A percentile compares a stretch with the other conserved stretches of the same genome.
These are phyloP conservation scores for Diploscapter pachys DNA, from an alignment of 1,140 invertebrate genomes.

Conservation along the genomic window DNA sequence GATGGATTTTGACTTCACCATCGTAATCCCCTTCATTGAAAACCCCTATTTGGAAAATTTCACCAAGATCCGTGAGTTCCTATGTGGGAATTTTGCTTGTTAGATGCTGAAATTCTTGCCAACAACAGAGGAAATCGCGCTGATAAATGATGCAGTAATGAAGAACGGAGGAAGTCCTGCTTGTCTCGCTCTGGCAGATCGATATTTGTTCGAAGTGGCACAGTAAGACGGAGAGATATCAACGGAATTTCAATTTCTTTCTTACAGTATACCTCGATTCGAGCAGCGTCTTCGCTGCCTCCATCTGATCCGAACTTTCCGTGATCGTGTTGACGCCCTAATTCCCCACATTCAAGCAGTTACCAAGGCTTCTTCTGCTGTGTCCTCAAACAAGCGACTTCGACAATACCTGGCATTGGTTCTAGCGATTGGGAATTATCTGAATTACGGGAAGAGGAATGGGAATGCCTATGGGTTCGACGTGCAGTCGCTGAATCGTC, in stretches of 20 bases:
- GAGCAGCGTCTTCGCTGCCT: conserved; percentile 85
- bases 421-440: conserved; percentile 83
- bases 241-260: conserved; percentile 20
- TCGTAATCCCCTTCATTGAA: no score
- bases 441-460: conserved; percentile 79
- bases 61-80: no score
- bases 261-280: conserved; percentile 83
- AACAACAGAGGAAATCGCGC: conserved; percentile 81
- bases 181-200: conserved; percentile 83
- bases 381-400: conserved; percentile 70
- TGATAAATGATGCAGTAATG: conserved; percentile 85
- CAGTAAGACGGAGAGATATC: conserved; percentile 67
- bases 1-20: no score
- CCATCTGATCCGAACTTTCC: conserved; percentile 92
- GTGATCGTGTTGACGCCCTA: conserved; percentile 78
- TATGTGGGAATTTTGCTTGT: conserved; percentile 15
- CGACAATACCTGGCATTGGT: conserved; percentile 83
- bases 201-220: conserved; percentile 92
- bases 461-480: conserved; percentile 85
- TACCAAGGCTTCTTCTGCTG: conserved; percentile 81
- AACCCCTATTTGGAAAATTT: no score
- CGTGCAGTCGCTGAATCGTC: conserved; percentile 79
- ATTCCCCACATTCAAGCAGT: conserved; percentile 76
- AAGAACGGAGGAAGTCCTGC: conserved; percentile 65
- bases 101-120: conserved; percentile 88